Evolutionary conservation across 2,888 invertebrate species (phyloP).

Genomic region (Eristalis arbustorum): DNA sequence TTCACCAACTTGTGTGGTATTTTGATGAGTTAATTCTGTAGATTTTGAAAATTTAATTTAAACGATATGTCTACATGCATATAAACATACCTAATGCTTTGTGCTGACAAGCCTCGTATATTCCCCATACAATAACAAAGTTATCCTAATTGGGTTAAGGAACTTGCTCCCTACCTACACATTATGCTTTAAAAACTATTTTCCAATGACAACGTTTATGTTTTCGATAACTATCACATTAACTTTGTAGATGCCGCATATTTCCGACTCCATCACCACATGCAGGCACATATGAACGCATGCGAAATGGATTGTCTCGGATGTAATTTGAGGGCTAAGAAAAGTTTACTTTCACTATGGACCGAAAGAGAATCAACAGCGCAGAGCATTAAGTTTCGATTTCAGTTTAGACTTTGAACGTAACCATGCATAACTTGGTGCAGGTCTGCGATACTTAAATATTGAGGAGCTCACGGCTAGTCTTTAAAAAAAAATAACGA

Average conservation of each 20-base stretch:
- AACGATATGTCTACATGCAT: too few species aligned
- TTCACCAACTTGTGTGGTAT: too few species aligned
- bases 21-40: too few species aligned
- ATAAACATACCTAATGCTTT: too few species aligned
- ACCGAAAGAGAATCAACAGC: conserved; percentile 30
- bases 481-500: conserved; percentile 32
- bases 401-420: conserved; percentile 16
- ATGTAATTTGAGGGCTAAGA: conserved; percentile 5
- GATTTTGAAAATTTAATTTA: too few species aligned
- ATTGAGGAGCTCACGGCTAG: conserved; percentile 30
- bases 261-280: neutral
- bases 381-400: conserved; percentile 39
- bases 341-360: conserved; percentile 54
- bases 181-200: too few species aligned
- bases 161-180: neutral
- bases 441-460: conserved; percentile 26
- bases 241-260: conserved; percentile 17
- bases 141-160: neutral
- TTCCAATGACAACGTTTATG: neutral
- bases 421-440: neutral
- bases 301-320: neutral
- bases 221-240: conserved; percentile 2
- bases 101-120: too few species aligned
- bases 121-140: too few species aligned
- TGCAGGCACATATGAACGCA: neutral